A percentile compares a stretch with the other conserved stretches of the same genome.
These are phyloP conservation scores for Holacanthus passer DNA, from an alignment of 2,113 vertebrate genomes.

Conservation along the genomic window DNA sequence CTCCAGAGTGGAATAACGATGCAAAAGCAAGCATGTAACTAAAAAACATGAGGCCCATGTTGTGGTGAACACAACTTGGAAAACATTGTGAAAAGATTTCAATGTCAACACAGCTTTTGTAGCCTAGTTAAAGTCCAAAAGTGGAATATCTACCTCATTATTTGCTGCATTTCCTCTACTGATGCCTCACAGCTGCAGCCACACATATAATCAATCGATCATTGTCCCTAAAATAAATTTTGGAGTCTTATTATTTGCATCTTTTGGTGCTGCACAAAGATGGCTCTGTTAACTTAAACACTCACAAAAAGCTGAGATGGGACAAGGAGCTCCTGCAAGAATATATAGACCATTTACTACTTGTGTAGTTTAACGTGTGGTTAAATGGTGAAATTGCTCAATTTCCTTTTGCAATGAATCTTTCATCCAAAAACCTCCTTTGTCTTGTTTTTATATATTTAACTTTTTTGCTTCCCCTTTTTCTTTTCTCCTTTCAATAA, in stretches of 20 bases:
- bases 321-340: neutral
- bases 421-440: neutral
- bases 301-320: neutral
- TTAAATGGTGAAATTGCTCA: neutral
- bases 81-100: neutral
- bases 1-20: conserved; percentile 4
- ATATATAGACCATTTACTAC: neutral
- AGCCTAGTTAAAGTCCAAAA: neutral
- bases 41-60: neutral
- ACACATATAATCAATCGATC: neutral
- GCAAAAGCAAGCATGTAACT: neutral
- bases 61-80: conserved; percentile 18
- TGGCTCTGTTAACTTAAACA: neutral
- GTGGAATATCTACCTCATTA: conserved; percentile 14
- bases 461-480: neutral
- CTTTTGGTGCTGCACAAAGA: conserved; percentile 5
- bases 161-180: neutral
- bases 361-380: neutral
- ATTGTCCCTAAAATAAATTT: conserved; percentile 16
- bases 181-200: neutral
- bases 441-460: neutral
- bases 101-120: conserved; percentile 14
- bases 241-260: too few species aligned
- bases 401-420: too few species aligned
- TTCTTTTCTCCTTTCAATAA: neutral